Percentiles rank a stretch among this genome's conserved stretches.
Conservation (phyloP, 2,797 vertebrate species). For the Spondyliosoma cantharus region DNA sequence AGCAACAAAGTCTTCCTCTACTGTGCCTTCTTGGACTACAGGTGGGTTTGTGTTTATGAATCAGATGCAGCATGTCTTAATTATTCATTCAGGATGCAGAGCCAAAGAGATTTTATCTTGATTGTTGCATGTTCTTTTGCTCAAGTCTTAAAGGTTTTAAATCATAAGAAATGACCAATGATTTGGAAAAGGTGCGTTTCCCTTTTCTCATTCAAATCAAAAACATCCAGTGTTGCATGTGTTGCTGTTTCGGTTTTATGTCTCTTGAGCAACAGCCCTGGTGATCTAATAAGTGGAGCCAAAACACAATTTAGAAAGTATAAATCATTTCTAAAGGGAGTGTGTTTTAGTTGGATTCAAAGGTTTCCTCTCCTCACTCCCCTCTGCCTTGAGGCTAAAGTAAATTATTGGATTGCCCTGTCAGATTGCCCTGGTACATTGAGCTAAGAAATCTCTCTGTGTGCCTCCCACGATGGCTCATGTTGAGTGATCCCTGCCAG, state of each 20-base stretch:
- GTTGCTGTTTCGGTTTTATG: conserved; percentile 42
- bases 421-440: conserved; percentile 50
- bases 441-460: conserved; percentile 38
- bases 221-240: conserved; percentile 42
- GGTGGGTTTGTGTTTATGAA: conserved; percentile 82
- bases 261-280: conserved; percentile 50
- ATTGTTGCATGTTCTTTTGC: conserved; percentile 34
- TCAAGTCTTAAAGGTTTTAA: conserved; percentile 35
- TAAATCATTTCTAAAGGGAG: conserved; percentile 74
- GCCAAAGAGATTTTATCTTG: conserved; percentile 43
- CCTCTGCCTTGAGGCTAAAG: conserved; percentile 54
- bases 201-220: conserved; percentile 52
- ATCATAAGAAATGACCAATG: conserved; percentile 30
- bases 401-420: conserved; percentile 65
- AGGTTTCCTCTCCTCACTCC: conserved; percentile 57
- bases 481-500: conserved; percentile 44
- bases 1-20: conserved; percentile 91
- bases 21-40: conserved; percentile 96
- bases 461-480: conserved; percentile 39
- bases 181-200: conserved; percentile 41
- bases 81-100: conserved; percentile 30
- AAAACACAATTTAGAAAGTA: conserved; percentile 56
- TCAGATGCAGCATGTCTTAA: conserved; percentile 18
- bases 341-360: conserved; percentile 74
- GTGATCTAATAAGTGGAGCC: conserved; percentile 55